Evolutionary conservation across 2,797 vertebrate species (phyloP).

Genomic region (Clarias laeviceps): DNA sequence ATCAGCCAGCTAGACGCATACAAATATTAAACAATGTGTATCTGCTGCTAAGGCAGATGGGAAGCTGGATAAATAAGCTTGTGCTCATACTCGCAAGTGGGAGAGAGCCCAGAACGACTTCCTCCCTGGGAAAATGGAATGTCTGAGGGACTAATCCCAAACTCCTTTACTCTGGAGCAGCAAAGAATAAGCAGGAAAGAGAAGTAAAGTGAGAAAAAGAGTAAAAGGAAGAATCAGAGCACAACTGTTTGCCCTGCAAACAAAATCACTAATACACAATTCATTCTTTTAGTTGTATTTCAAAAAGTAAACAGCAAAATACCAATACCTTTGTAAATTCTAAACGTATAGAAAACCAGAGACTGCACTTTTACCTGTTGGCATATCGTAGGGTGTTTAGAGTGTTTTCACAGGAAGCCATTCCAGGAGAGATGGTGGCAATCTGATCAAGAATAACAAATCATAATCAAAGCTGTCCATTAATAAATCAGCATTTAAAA

Average conservation of each 20-base stretch:
- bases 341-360: not conserved
- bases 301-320: not conserved
- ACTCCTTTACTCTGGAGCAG: conserved; percentile 92
- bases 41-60: conserved; percentile 80
- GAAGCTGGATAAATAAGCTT: conserved; percentile 86
- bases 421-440: conserved; percentile 97
- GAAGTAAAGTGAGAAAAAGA: conserved; percentile 64
- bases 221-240: conserved; percentile 59
- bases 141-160: conserved; percentile 97
- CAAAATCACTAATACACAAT: not conserved
- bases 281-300: not conserved
- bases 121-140: conserved; percentile 96
- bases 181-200: conserved; percentile 68
- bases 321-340: not conserved
- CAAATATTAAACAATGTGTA: conserved; percentile 58
- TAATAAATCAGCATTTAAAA: not conserved
- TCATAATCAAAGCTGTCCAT: not conserved
- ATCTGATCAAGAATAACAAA: conserved; percentile 74
- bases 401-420: conserved; percentile 98
- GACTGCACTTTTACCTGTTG: conserved; percentile 84
- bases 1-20: not conserved
- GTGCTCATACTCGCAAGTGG: conserved; percentile 96
- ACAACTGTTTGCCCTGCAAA: not conserved
- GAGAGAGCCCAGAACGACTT: conserved; percentile 92
- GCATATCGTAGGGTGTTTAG: conserved; percentile 97